Base-by-base conservation (phyloP, 2,888 invertebrate genomes). In the Eumacrocentrus americanus region DNA sequence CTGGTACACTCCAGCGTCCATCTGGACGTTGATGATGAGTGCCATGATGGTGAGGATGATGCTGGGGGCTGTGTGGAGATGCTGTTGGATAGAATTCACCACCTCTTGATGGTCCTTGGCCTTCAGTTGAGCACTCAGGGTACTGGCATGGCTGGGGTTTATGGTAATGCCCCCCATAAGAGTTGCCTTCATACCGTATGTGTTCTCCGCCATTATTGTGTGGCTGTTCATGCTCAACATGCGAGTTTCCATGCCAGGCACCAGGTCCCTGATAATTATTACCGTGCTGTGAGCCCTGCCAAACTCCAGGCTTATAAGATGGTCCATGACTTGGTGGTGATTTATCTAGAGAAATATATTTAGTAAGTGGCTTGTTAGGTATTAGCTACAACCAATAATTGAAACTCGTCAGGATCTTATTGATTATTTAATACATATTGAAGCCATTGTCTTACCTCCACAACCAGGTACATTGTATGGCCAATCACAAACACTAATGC, bases 401-500 rank as follows among this genome's bases (percentile, higher is more conserved):
- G 29, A 29, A 9, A 29, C 29, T 29, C 29, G n/a, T n/a, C n/a
- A n/a, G n/a, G n/a, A n/a, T n/a, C n/a, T n/a, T n/a, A n/a, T n/a
- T n/a, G n/a, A n/a, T n/a, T n/a, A 18, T 9, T 5, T 12, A 11
- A 18, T 37, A 42, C 5, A 42, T 18, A 9, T 20, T 18, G 2
- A 18, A 18, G 16, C 3, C 9, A 20, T 9, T 7, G 3, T 2
- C 25, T 52, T 12, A 47, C 47, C 18, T 18, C 18, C 46, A 48
- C 78, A 79, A 4, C 77, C 77, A 34, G 78, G 75, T 7, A 82
- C 82, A 22, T 79, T 80, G 55, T 79, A 68, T 0, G 81, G 80
- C 75, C 79, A 78, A 67, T 83, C 83, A 66, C 83, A 83, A 16
- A 76, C 72, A 2, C 71, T 68, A 0, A 70, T 67, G 5, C 51